A percentile compares a stretch with the other conserved stretches of the same genome.
phyloP scores from a whole-genome alignment of 2,797 vertebrate species.

The Malurus leucopterus region DNA sequence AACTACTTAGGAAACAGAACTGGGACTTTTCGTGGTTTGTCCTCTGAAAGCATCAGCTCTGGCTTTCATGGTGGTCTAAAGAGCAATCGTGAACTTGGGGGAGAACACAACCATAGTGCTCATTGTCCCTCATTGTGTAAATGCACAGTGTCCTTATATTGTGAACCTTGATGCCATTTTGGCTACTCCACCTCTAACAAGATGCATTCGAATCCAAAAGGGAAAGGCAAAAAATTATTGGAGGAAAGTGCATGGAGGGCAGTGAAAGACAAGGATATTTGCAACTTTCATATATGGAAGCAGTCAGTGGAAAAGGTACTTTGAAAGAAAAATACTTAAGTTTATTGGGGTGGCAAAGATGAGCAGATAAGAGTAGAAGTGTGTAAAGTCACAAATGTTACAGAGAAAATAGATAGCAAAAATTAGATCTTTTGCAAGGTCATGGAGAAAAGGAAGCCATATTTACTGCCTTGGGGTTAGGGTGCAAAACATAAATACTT shows the following conservation, averaged over 20 bases:
- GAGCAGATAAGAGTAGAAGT: background rate
- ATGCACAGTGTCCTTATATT: rapidly evolving
- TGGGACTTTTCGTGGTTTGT: background rate
- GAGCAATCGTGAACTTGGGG: background rate
- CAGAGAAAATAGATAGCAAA: background rate
- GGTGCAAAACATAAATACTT: background rate
- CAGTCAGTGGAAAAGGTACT: background rate
- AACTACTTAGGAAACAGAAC: background rate
- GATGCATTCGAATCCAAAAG: background rate
- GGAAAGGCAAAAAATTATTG: background rate
- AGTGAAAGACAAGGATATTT: background rate
- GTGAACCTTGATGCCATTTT: background rate
- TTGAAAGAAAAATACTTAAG: background rate
- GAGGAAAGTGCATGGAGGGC: background rate
- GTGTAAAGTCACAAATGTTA: background rate
- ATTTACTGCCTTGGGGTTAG: background rate
- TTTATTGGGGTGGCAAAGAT: background rate
- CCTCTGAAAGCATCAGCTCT: background rate
- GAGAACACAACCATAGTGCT: background rate
- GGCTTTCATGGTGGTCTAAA: background rate
- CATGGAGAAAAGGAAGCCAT: background rate
- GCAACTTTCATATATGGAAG: background rate
- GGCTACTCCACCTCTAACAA: background rate
- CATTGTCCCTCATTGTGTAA: background rate
- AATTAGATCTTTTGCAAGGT: background rate